Conservation (phyloP, 2,888 invertebrate genomes). For the Acronicta alni region DNA sequence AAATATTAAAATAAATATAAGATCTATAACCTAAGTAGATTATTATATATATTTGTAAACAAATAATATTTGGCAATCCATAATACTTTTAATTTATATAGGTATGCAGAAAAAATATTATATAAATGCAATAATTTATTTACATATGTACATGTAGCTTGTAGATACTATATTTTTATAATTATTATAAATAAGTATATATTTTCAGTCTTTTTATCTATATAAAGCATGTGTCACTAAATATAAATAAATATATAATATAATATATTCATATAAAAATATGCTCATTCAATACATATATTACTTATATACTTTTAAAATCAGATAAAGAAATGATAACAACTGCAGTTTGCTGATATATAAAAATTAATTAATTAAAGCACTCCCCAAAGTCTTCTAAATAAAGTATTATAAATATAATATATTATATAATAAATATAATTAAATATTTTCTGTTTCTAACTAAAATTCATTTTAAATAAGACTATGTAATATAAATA, state of each 20-base stretch:
- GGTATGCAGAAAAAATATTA: constrained; percentile 60
- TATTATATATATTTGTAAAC: constrained; percentile 58
- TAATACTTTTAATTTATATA: constrained; percentile 62
- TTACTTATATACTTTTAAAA: constrained; percentile 47
- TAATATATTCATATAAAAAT: constrained; percentile 39
- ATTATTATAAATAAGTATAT: constrained; percentile 57
- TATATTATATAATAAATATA: constrained; percentile 62
- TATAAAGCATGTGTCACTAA: constrained; percentile 39
- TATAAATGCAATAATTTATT: constrained; percentile 77
- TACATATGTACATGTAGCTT: constrained; percentile 72
- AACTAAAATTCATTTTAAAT: constrained; percentile 20
- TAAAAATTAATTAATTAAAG: constrained; percentile 80
- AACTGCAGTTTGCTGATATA: constrained; percentile 44
- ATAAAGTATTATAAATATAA: constrained; percentile 42
- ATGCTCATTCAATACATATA: constrained; percentile 50
- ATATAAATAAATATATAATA: constrained; percentile 49
- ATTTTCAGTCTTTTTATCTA: constrained; percentile 54
- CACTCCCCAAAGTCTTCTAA: constrained; percentile 82
- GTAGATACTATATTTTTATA: constrained; percentile 45
- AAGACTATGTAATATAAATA: constrained; percentile 27
- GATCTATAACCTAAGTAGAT: constrained; percentile 67
- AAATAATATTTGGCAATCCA: constrained; percentile 61
- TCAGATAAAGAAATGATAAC: constrained; percentile 33
- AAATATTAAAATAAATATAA: constrained; percentile 68
- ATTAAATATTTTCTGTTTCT: constrained; percentile 40